Conservation (phyloP, 1,140 invertebrate species). For the Drosophila nigrodunni region DNA sequence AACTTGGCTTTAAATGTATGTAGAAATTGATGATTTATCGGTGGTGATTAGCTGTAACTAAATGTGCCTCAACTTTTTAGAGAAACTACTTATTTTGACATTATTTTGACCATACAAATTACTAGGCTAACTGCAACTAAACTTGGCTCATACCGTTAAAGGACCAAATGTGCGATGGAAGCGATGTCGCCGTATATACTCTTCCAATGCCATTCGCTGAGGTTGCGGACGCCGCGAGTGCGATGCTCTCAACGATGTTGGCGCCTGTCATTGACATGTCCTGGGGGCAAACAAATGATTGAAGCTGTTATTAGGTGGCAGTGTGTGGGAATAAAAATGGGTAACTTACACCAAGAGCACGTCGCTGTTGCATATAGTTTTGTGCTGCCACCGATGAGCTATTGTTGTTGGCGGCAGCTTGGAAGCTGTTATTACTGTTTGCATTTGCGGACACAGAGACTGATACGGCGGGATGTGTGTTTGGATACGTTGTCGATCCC, state of each 20-base stretch:
- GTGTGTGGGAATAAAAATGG: neutral
- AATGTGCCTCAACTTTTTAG: too few species aligned
- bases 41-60: too few species aligned
- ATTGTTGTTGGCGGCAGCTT: slow-evolving; percentile 67
- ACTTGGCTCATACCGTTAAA: slow-evolving; percentile 90
- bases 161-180: slow-evolving; percentile 96
- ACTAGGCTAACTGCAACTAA: too few species aligned
- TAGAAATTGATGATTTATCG: too few species aligned
- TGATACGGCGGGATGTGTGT: slow-evolving; percentile 58
- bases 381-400: slow-evolving; percentile 57
- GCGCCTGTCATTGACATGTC: slow-evolving; percentile 78
- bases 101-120: too few species aligned
- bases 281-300: slow-evolving; percentile 21
- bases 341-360: slow-evolving; percentile 65
- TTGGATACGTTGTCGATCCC: slow-evolving; percentile 36
- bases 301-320: neutral
- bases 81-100: too few species aligned
- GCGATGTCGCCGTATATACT: slow-evolving; percentile 94
- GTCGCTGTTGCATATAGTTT: slow-evolving; percentile 68
- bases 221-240: slow-evolving; percentile 85
- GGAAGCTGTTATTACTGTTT: slow-evolving; percentile 85
- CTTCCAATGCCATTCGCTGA: slow-evolving; percentile 87
- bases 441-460: slow-evolving; percentile 63
- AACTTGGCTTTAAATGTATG: too few species aligned
- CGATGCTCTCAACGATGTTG: slow-evolving; percentile 84